Conservation (phyloP, 2,888 invertebrate species). For the Gortyna flavago region DNA sequence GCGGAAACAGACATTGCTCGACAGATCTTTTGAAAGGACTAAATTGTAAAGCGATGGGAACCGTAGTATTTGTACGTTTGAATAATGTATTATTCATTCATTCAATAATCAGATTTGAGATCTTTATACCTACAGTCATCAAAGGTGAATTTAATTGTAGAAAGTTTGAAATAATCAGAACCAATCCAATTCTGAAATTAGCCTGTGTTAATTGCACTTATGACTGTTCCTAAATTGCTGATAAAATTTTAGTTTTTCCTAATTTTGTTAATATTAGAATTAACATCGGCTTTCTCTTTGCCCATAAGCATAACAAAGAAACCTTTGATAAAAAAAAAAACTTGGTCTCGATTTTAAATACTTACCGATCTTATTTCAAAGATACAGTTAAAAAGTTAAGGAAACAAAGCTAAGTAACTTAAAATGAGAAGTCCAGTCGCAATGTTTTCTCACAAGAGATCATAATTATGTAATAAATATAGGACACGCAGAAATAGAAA, state of each 20-base stretch:
- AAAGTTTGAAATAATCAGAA: neutral
- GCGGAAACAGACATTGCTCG: conserved; percentile 38
- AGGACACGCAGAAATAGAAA: conserved; percentile 3
- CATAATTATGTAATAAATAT: neutral
- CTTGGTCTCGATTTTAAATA: neutral
- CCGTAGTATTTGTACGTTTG: neutral
- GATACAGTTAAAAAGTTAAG: neutral
- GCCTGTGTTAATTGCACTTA: neutral
- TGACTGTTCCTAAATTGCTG: too few relatives aligned
- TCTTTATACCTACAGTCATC: neutral
- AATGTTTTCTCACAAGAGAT: neutral
- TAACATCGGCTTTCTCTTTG: too few relatives aligned
- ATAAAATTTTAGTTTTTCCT: too few relatives aligned
- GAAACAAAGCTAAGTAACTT: neutral
- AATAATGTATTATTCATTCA: too few relatives aligned
- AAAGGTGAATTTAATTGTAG: neutral
- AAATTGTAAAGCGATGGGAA: neutral
- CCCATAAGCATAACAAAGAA: neutral
- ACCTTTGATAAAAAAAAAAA: neutral
- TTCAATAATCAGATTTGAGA: neutral
- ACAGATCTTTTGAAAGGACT: conserved; percentile 13
- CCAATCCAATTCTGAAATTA: neutral
- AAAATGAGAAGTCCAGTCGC: neutral
- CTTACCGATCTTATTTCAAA: neutral
- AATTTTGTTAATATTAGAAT: too few relatives aligned